Evolutionary conservation across 2,888 invertebrate species (phyloP).

Genomic region (Sthenelais limicola): DNA sequence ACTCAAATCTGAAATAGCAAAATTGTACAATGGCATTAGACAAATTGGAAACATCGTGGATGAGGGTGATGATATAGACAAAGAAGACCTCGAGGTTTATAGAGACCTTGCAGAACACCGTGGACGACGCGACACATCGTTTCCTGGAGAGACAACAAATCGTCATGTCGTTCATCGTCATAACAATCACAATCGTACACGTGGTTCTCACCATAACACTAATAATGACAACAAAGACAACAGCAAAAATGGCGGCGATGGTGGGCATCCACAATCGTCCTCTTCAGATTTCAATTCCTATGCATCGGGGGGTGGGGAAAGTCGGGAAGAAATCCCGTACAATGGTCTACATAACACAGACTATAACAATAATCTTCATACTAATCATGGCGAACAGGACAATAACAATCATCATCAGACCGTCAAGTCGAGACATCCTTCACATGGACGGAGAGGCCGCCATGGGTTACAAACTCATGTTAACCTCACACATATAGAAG

Average conservation of each 20-base stretch:
- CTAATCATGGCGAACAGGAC: neutral
- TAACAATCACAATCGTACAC: slow-evolving; percentile 12
- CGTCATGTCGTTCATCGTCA: slow-evolving; percentile 30
- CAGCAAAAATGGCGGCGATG: neutral
- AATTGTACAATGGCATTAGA: slow-evolving; percentile 26
- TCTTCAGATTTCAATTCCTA: slow-evolving; percentile 39
- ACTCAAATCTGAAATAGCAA: slow-evolving; percentile 36
- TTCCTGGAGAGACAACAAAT: no score
- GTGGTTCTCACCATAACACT: neutral
- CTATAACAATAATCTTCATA: neutral
- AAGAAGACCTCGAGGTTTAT: slow-evolving; percentile 29
- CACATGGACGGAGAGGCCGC: neutral
- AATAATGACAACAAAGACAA: neutral
- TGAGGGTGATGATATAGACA: neutral
- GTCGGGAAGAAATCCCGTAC: slow-evolving; percentile 19
- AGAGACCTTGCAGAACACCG: slow-evolving; percentile 3
- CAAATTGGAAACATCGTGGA: neutral
- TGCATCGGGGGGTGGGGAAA: slow-evolving; percentile 32
- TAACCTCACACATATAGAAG: slow-evolving; percentile 7
- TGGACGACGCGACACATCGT: slow-evolving; percentile 9
- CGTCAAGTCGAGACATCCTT: neutral
- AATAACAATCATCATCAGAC: slow-evolving; percentile 1
- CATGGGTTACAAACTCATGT: no score
- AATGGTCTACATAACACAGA: neutral
- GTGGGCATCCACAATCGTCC: no score